Conservation (phyloP, 2,888 invertebrate genomes). For the Chrysolina haemoptera region DNA sequence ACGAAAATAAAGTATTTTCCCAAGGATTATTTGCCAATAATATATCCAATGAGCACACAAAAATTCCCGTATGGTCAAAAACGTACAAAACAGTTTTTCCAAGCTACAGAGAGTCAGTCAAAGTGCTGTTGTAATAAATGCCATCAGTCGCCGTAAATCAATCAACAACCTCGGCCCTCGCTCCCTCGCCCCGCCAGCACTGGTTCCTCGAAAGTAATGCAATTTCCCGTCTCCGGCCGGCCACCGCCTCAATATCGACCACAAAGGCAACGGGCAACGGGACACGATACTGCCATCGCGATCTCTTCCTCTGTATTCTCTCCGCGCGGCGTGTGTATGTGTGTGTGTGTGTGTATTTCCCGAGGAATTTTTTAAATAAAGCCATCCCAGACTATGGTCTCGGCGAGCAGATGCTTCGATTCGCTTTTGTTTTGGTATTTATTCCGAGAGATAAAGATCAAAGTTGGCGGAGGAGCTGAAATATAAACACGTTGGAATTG, state of each 20-base stretch:
- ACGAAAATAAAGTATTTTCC: too few relatives aligned
- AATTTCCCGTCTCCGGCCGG: conserved; percentile 48
- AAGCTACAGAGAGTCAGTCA: not conserved
- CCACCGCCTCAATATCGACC: conserved; percentile 52
- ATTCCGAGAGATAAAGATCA: not conserved
- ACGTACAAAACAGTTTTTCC: too few relatives aligned
- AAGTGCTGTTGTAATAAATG: conserved; percentile 1
- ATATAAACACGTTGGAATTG: not conserved
- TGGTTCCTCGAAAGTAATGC: conserved; percentile 45
- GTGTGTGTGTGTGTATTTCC: conserved; percentile 11
- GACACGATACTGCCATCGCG: conserved; percentile 35
- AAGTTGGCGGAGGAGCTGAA: not conserved
- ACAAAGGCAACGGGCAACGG: conserved; percentile 40
- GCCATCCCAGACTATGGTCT: conserved; percentile 5
- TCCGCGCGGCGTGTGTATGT: not conserved
- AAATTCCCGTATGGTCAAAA: too few relatives aligned
- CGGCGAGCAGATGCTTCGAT: not conserved
- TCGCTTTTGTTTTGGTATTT: conserved; percentile 11
- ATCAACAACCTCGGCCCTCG: not conserved
- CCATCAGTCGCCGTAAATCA: not conserved
- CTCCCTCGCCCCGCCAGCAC: conserved; percentile 21
- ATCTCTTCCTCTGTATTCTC: conserved; percentile 31
- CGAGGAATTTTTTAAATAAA: conserved; percentile 11
- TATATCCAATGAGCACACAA: too few relatives aligned
- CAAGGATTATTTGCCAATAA: too few relatives aligned